Conservation (phyloP, 2,888 invertebrate species). For the Drosophila histrio region DNA sequence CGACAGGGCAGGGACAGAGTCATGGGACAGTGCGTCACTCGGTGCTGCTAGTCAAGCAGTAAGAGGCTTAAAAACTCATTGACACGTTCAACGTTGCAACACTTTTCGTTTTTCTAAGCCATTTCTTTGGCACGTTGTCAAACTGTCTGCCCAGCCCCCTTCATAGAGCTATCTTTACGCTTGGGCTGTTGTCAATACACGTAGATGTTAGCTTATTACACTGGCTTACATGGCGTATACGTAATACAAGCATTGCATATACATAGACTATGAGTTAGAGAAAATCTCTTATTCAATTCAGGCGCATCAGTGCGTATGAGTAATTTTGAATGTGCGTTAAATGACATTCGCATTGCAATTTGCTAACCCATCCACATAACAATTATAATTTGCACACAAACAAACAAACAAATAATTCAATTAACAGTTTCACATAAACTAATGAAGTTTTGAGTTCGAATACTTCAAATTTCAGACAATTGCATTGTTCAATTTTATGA, state of each 20-base stretch:
- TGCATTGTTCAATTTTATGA: neutral
- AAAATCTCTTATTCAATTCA: conserved; percentile 12
- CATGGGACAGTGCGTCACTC: conserved; percentile 27
- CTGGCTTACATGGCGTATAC: conserved; percentile 25
- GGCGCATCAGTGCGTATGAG: conserved; percentile 69
- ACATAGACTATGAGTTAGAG: neutral
- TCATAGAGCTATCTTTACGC: conserved; percentile 18
- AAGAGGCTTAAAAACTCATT: conserved; percentile 69
- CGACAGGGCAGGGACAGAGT: neutral
- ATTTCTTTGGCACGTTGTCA: conserved; percentile 49
- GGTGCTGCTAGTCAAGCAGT: conserved; percentile 27
- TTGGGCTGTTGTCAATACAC: conserved; percentile 59
- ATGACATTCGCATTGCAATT: conserved; percentile 55
- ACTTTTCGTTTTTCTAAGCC: conserved; percentile 59
- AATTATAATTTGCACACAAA: conserved; percentile 28
- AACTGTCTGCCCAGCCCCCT: neutral
- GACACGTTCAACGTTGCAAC: conserved; percentile 69
- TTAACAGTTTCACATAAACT: conserved; percentile 20
- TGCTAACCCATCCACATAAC: conserved; percentile 11
- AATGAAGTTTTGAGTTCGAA: conserved; percentile 18
- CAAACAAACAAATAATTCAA: conserved; percentile 44
- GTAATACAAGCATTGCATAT: conserved; percentile 18
- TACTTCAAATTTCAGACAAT: neutral
- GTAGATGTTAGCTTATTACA: conserved; percentile 43
- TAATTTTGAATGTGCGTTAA: conserved; percentile 58